These are phyloP conservation scores for Scyliorhinus canicula DNA, from an alignment of 2,797 vertebrate species.

Conservation along the genomic window DNA sequence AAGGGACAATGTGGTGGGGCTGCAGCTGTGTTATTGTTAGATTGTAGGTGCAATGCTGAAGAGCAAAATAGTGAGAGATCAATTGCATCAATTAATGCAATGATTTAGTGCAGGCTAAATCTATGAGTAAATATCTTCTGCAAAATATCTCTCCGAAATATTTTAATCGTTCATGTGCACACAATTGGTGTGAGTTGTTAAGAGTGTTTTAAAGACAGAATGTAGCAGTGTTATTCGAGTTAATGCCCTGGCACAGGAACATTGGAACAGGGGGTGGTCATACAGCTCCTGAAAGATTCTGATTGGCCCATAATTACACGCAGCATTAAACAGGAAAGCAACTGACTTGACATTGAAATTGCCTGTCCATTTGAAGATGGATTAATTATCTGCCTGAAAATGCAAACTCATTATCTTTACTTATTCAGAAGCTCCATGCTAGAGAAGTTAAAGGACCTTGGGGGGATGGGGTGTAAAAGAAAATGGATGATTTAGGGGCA, in stretches of 20 bases:
- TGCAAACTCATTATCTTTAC: background rate
- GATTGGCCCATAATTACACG: background rate
- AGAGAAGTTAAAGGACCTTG: background rate
- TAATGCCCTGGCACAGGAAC: background rate
- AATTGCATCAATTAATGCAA: background rate
- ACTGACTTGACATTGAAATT: background rate
- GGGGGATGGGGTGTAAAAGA: background rate
- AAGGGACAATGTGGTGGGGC: background rate
- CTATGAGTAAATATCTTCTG: background rate
- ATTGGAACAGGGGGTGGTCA: background rate
- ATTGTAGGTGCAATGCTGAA: background rate
- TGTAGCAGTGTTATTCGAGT: background rate
- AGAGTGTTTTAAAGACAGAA: background rate
- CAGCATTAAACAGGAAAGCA: background rate
- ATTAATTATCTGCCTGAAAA: background rate
- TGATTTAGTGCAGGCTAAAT: background rate
- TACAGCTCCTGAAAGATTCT: background rate
- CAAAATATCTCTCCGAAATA: background rate
- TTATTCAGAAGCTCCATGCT: background rate
- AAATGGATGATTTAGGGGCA: background rate
- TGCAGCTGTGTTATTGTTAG: constrained; percentile 18
- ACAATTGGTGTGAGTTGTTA: background rate
- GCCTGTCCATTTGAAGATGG: background rate
- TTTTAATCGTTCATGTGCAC: background rate
- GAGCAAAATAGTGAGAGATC: background rate